phyloP scores from a whole-genome alignment of 1,140 invertebrate genomes.

The Apolygus lucorum region DNA sequence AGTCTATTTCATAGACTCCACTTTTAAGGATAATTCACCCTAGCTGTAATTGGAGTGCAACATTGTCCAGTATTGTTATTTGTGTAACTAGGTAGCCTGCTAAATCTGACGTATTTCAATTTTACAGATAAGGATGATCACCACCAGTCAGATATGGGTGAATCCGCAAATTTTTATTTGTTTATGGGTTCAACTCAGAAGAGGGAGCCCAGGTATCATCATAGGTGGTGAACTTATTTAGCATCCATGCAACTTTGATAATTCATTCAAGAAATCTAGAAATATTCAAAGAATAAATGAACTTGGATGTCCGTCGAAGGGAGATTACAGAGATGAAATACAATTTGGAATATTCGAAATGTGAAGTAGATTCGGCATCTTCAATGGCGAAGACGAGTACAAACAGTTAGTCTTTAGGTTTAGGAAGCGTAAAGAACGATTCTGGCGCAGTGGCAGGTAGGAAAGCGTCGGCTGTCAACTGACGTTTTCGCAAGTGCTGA shows the following conservation, averaged over 20 bases:
- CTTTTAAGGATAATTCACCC: not conserved
- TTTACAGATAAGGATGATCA: not conserved
- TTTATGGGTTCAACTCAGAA: conserved; percentile 1
- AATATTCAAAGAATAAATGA: not conserved
- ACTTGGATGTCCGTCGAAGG: not conserved
- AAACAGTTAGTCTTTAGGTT: too few species aligned
- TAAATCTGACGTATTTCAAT: not conserved
- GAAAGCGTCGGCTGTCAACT: too few species aligned
- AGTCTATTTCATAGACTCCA: not conserved
- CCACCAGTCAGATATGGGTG: not conserved
- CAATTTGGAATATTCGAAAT: too few species aligned
- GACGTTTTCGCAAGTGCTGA: too few species aligned
- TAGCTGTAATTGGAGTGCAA: too few species aligned
- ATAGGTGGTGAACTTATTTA: not conserved
- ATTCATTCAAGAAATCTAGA: too few species aligned
- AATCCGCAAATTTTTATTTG: conserved; percentile 1
- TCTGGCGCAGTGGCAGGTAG: too few species aligned
- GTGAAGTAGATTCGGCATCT: too few species aligned
- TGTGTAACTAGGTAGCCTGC: not conserved
- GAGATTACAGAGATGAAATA: not conserved
- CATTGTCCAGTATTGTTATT: too few species aligned
- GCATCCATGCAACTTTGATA: not conserved
- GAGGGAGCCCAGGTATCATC: conserved; percentile 9
- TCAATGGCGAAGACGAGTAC: too few species aligned
- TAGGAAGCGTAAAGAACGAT: too few species aligned